Evolutionary conservation across 2,113 vertebrate species (phyloP), one percentile per base, ranked within the genome.

Genomic region (Vireo altiloquus): DNA sequence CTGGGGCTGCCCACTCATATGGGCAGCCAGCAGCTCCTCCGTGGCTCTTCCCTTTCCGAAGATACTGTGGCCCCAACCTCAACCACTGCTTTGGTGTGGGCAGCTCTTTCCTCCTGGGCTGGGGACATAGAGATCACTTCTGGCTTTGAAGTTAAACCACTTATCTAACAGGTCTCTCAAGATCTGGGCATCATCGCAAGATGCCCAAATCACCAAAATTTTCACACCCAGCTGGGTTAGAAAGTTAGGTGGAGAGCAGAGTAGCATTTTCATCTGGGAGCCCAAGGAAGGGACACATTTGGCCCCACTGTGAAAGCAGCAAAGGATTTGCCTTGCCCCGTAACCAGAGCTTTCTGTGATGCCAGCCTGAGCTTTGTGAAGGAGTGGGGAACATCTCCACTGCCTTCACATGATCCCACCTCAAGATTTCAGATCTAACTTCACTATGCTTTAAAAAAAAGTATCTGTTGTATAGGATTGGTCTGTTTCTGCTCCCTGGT

Each of bases 1-100:
- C 22, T 4, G 1, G 25, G 4, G 18, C 22, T 90, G 25, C 28
- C 44, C 31, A 23, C 12, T 37, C 11, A 2, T 0, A 0, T 1
- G 39, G 40, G 47, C 4, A 7, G 13, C 49, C 87, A n/a, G 69
- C 2, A 2, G 12, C 10, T 89, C n/a, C 47, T 13, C 42, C 3
- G 1, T 1, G 5, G 8, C n/a, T 76, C 52, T 76, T 71, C 44
- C 37, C 37, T 79, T 57, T 50, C 49, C 53, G 64, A 64, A 76
- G 49, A 13, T 11, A 10, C 6, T 23, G 53, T 18, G 33, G 33
- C 15, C 33, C 20, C 59, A 52, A 1, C 6, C 11, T 46, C 49
- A 25, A 4, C 2, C 3, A 31, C 13, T 7, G 8, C 40, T 78
- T 54, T 56, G 39, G 3, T n/a, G 33, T 18, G 25, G 20, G 13